phyloP scores from a whole-genome alignment of 2,888 invertebrate genomes.

The Choristoneura rosaceana region DNA sequence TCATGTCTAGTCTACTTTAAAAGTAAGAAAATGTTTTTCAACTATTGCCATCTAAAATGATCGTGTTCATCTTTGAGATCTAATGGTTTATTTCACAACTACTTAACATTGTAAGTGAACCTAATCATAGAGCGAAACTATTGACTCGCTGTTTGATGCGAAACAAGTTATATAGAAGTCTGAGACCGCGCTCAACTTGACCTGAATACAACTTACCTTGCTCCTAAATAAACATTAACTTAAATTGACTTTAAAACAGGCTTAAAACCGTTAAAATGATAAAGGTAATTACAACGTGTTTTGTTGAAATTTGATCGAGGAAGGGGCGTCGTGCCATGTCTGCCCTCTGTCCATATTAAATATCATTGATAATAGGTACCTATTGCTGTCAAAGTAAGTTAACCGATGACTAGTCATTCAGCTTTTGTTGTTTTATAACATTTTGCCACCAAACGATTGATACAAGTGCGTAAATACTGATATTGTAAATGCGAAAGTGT shows the following conservation, averaged over 20 bases:
- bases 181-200: conserved; percentile 34
- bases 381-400: conserved; percentile 23
- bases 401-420: conserved; percentile 18
- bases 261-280: background rate
- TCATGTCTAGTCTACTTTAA: too few relatives aligned
- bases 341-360: conserved; percentile 38
- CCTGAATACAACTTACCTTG: conserved; percentile 36
- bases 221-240: conserved; percentile 26
- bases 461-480: too few relatives aligned
- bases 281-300: background rate
- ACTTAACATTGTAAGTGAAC: background rate
- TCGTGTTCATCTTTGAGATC: too few relatives aligned
- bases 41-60: background rate
- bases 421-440: conserved; percentile 2
- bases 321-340: conserved; percentile 43
- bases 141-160: conserved; percentile 23
- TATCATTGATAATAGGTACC: conserved; percentile 42
- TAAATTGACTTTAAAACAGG: background rate
- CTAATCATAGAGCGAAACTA: conserved; percentile 7
- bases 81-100: background rate
- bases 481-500: too few relatives aligned
- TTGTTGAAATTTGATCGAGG: conserved; percentile 33
- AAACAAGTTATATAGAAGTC: conserved; percentile 4
- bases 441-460: too few relatives aligned
- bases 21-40: too few relatives aligned